Base-by-base conservation (phyloP, 1,140 invertebrate species). In the Antheraea pernyi region DNA sequence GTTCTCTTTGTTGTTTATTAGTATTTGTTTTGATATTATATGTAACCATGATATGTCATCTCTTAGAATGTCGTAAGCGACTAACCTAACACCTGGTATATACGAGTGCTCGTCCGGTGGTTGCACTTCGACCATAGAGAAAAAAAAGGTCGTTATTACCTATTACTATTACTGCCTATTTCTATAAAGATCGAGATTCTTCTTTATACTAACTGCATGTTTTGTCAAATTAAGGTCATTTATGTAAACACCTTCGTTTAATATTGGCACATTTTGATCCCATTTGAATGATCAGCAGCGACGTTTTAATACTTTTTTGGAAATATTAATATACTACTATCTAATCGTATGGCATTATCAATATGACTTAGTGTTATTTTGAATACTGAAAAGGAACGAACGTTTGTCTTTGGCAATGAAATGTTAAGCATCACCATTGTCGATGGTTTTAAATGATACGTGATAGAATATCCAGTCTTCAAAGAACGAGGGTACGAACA, bases 401-500 rank as follows among this genome's bases (percentile, higher is more conserved):
- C 16, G 46, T 53, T 53, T 69, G 48, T 59, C 30, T 83, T 79
- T 80, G 75, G 78, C 79, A 70, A 53, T 85, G 22, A 65, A 30
- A 16, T 71, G 86, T 88, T 93, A 91, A 75, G 88, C 89, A 30
- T 81, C 79, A 66, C 75, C 85, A 65, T 88, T 86, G 76, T 80
- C 80, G 7, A 71, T 70, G 65, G 71, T 63, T 60, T 88, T 87
- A 80, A 94, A 93, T 68, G 93, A 93, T 80, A 97, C 95, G 92
- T 97, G 96, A 90, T 97, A 98, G 90, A 98, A 98, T 61, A 97
- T 94, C 97, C 97, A 98, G 84, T 97, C 96, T 94, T 98, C 97
- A 83, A 97, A 95, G 88, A 98, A 98, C 2, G 97, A 98, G 7
- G 97, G 97, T 39, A 98, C 95, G 90, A 97, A 98, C 8, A 96